Percentiles rank a stretch among this genome's conserved stretches.
These are phyloP conservation scores for Andinoacara biseriatus DNA, from an alignment of 2,113 vertebrate species.

Conservation along the genomic window DNA sequence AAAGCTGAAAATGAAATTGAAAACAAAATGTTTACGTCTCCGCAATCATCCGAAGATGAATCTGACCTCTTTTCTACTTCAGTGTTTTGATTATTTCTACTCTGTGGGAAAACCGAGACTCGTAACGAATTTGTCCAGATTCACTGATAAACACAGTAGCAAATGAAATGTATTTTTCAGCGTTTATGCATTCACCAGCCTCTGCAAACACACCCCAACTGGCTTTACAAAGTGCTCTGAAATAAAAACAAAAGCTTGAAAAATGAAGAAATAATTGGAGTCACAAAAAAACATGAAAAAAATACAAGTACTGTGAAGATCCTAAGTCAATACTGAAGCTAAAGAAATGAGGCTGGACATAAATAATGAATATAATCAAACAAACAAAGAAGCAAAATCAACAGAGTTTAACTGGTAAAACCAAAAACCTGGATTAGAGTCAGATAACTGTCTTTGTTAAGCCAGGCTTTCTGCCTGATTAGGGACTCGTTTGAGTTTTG, in stretches of 20 bases:
- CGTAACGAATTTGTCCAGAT: conserved; percentile 1
- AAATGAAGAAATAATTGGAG: background rate
- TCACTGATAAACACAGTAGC: background rate
- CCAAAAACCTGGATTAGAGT: background rate
- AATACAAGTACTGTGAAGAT: background rate
- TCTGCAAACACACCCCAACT: background rate
- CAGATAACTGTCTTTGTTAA: background rate
- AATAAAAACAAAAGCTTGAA: background rate
- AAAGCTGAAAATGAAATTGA: conserved; percentile 1
- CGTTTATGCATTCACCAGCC: background rate
- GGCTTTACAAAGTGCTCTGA: background rate
- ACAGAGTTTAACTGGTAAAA: background rate
- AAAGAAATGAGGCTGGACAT: background rate
- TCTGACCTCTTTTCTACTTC: background rate
- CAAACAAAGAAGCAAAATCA: background rate
- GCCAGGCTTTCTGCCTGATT: too few relatives aligned
- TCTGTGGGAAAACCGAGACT: background rate
- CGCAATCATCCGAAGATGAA: conserved; percentile 8
- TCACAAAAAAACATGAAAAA: background rate
- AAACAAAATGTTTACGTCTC: conserved; percentile 15
- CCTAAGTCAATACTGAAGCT: background rate
- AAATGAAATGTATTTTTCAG: conserved; percentile 8
- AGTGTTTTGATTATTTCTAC: background rate
- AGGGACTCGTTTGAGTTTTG: background rate
- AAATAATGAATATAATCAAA: background rate